These are phyloP conservation scores for Muntiacus reevesi DNA, from an alignment of 2,113 vertebrate species.

Conservation along the genomic window DNA sequence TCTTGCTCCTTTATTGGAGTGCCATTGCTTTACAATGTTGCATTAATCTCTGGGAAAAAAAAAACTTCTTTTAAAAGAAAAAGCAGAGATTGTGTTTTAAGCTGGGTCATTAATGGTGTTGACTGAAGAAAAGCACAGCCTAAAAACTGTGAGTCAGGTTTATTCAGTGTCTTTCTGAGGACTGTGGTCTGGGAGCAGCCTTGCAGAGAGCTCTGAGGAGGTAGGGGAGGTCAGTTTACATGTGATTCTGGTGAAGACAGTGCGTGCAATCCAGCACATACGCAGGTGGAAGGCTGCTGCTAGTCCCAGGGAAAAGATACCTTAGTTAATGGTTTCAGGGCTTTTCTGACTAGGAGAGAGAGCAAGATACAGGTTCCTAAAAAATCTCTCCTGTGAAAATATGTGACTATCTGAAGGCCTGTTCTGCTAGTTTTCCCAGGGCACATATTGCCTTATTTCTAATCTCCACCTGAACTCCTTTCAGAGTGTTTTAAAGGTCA, in stretches of 20 bases:
- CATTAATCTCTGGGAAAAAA: neutral
- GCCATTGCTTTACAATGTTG: neutral
- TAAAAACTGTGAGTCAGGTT: neutral
- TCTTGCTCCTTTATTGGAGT: neutral
- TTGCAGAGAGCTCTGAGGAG: neutral
- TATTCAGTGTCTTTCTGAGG: neutral
- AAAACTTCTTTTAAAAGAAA: neutral
- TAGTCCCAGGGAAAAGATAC: neutral
- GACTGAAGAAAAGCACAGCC: neutral
- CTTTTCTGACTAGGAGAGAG: neutral
- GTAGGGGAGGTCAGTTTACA: neutral
- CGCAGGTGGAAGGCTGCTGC: neutral
- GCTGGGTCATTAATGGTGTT: neutral
- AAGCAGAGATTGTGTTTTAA: neutral
- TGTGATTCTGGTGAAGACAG: neutral
- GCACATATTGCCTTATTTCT: neutral
- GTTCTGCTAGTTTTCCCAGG: neutral
- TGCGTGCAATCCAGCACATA: neutral
- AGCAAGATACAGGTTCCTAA: neutral
- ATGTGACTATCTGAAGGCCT: neutral
- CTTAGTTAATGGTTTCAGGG: neutral
- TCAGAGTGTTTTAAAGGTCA: neutral
- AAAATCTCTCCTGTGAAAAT: neutral
- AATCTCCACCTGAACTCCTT: neutral
- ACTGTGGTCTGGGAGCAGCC: neutral